These are phyloP conservation scores for Drosophila chauvacae DNA, from an alignment of 1,140 invertebrate genomes.

Conservation along the genomic window DNA sequence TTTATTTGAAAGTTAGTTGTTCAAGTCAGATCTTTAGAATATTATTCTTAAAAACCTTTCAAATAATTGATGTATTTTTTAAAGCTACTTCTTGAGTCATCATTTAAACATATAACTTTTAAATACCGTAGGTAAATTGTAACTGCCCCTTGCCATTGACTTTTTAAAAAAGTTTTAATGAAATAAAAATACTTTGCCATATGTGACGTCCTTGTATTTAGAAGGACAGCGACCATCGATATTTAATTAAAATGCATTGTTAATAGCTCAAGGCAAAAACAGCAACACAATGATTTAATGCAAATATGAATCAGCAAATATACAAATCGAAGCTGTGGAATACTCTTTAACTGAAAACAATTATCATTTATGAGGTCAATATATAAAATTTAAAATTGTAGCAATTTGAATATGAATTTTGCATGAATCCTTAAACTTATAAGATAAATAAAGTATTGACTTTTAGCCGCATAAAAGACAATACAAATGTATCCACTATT, in stretches of 20 bases:
- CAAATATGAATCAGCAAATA: neutral
- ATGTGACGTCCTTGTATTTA: slow-evolving; percentile 52
- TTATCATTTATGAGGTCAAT: neutral
- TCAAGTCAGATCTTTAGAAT: neutral
- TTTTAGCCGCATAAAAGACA: neutral
- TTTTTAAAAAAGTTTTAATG: slow-evolving; percentile 9
- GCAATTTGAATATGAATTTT: neutral
- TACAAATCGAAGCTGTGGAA: neutral
- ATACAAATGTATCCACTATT: neutral
- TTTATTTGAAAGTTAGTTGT: neutral
- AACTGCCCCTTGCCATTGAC: neutral
- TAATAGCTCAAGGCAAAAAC: slow-evolving; percentile 46
- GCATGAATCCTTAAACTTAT: neutral
- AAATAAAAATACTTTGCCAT: slow-evolving; percentile 28
- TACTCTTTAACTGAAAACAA: neutral
- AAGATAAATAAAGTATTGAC: neutral
- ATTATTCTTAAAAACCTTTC: neutral
- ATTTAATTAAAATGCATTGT: slow-evolving; percentile 69
- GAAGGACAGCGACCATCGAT: slow-evolving; percentile 35
- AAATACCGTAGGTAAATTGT: neutral
- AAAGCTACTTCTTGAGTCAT: too few species aligned
- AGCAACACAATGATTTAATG: slow-evolving; percentile 27
- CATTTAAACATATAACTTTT: neutral
- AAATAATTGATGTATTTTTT: too few species aligned
- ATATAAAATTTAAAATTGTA: neutral